Evolutionary conservation across 2,113 vertebrate genomes (phyloP).

Genomic region (Clupea harengus): DNA sequence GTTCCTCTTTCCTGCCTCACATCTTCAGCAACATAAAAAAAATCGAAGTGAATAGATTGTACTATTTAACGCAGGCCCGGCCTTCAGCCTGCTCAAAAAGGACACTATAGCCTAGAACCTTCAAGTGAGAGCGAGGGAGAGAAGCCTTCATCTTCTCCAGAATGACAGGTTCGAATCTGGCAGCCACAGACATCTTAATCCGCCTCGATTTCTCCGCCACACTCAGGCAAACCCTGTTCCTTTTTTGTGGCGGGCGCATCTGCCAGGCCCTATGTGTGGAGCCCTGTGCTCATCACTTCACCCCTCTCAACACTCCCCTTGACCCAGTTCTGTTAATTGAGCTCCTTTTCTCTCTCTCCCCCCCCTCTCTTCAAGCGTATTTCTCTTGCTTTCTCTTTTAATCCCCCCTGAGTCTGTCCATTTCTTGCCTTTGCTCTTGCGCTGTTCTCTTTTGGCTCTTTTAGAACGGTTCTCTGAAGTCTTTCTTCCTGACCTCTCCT

Average conservation of each 20-base stretch:
- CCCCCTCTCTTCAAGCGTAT: background rate
- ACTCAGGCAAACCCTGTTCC: background rate
- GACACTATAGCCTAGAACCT: background rate
- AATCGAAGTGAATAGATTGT: background rate
- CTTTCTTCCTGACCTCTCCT: background rate
- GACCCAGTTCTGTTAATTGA: constrained; percentile 60
- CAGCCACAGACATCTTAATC: background rate
- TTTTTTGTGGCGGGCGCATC: background rate
- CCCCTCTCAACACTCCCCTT: constrained; percentile 49
- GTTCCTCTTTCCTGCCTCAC: background rate
- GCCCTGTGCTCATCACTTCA: constrained; percentile 45
- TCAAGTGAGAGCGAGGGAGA: background rate
- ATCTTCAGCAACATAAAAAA: background rate
- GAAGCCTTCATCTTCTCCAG: background rate
- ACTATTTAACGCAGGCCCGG: background rate
- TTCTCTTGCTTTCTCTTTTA: background rate
- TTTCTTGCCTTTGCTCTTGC: background rate
- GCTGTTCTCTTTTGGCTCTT: background rate
- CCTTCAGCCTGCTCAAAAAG: background rate
- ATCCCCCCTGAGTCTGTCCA: background rate
- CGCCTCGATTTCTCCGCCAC: background rate
- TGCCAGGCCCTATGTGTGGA: constrained; percentile 29
- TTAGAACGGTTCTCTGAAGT: background rate
- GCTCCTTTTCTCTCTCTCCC: constrained; percentile 36
- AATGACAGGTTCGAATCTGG: background rate